phyloP scores from a whole-genome alignment of 2,113 vertebrate species.

The Percopsis transmontana region DNA sequence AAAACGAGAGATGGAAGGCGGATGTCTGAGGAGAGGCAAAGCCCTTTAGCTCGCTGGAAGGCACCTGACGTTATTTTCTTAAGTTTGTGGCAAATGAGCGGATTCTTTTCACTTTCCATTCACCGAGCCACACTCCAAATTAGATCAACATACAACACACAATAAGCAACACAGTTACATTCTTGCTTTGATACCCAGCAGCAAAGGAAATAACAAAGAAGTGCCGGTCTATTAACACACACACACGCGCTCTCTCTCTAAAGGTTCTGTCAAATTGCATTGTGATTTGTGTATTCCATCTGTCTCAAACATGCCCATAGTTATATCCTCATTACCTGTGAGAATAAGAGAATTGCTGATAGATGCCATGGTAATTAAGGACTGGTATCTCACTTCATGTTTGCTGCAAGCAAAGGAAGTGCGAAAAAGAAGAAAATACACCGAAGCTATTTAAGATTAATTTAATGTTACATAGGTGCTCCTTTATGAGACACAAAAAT shows the following conservation, averaged over 20 bases:
- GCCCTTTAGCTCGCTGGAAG: conserved; percentile 30
- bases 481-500: conserved; percentile 37
- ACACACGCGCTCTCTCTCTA: background rate
- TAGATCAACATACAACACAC: conserved; percentile 31
- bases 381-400: conserved; percentile 49
- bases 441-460: conserved; percentile 1
- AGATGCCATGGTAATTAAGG: conserved; percentile 53
- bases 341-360: conserved; percentile 34
- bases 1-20: conserved; percentile 25
- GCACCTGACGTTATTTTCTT: conserved; percentile 36
- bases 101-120: conserved; percentile 25
- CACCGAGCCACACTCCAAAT: conserved; percentile 39
- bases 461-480: background rate
- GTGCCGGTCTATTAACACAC: background rate
- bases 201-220: background rate
- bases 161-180: conserved; percentile 13
- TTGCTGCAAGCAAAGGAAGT: conserved; percentile 48
- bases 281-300: conserved; percentile 17
- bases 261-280: conserved; percentile 7
- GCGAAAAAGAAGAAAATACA: conserved; percentile 40
- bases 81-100: conserved; percentile 41
- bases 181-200: conserved; percentile 2
- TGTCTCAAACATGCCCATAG: conserved; percentile 12
- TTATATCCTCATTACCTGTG: conserved; percentile 22
- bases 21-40: conserved; percentile 42